Evolutionary conservation across 1,140 invertebrate genomes (phyloP).

Genomic region (Hycleus cichorii): DNA sequence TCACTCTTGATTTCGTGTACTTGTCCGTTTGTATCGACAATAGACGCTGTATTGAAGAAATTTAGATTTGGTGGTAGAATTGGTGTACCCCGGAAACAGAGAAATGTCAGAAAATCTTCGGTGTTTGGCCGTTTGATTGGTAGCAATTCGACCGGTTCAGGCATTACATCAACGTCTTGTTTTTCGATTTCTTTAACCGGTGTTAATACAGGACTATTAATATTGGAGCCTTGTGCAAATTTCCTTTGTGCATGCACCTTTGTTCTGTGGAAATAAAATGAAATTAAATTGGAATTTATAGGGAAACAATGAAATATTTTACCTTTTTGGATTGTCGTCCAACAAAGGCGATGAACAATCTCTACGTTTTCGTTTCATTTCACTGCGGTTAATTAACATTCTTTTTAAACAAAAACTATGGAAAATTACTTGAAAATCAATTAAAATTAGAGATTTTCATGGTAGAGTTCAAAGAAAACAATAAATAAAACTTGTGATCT

Average conservation of each 20-base stretch:
- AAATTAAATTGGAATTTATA: slow-evolving; percentile 6
- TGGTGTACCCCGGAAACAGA: slow-evolving; percentile 76
- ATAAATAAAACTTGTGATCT: no score
- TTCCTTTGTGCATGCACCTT: slow-evolving; percentile 85
- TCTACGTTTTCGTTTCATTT: slow-evolving; percentile 37
- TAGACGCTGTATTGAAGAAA: slow-evolving; percentile 56
- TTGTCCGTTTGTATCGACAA: slow-evolving; percentile 32
- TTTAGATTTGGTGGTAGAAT: slow-evolving; percentile 66
- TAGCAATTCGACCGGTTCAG: slow-evolving; percentile 49
- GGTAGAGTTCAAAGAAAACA: no score
- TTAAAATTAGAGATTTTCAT: no score
- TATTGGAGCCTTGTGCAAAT: slow-evolving; percentile 73
- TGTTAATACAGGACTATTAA: slow-evolving; percentile 48
- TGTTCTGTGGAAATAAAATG: slow-evolving; percentile 46
- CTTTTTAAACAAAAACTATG: not conserved
- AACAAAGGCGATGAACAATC: slow-evolving; percentile 33
- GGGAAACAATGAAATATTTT: slow-evolving; percentile 19
- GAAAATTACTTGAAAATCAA: no score
- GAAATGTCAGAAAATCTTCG: slow-evolving; percentile 84
- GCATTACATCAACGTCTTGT: slow-evolving; percentile 37
- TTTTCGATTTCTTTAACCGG: slow-evolving; percentile 55
- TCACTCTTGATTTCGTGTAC: slow-evolving; percentile 32
- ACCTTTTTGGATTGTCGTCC: slow-evolving; percentile 49
- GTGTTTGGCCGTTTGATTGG: slow-evolving; percentile 72
- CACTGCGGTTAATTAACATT: slow-evolving; percentile 6